Conservation (phyloP, 2,113 vertebrate genomes). For the Lanius ludovicianus region DNA sequence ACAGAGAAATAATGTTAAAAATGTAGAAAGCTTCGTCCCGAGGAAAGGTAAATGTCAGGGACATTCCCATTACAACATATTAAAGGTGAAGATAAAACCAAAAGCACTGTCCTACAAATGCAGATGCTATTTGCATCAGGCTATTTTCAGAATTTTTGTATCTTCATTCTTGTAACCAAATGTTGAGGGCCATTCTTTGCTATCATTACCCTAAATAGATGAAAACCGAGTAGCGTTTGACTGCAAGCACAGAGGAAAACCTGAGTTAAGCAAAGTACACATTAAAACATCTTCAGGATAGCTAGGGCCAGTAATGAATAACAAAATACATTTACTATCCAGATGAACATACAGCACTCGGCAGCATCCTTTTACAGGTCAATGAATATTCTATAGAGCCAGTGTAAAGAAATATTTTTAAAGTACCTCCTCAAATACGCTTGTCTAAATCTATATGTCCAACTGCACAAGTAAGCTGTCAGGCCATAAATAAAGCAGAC, state of each 20-base stretch:
- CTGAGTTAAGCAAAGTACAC: slow-evolving; percentile 2
- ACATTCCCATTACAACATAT: background rate
- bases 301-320: slow-evolving; percentile 26
- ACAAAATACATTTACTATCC: slow-evolving; percentile 39
- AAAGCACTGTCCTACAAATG: background rate
- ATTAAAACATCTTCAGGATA: slow-evolving; percentile 47
- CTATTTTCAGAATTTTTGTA: background rate
- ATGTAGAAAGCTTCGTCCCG: background rate
- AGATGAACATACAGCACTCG: slow-evolving; percentile 6
- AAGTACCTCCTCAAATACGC: slow-evolving; percentile 61
- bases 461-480: slow-evolving; percentile 22
- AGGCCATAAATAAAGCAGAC: slow-evolving; percentile 49
- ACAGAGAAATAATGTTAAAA: background rate
- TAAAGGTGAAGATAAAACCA: background rate
- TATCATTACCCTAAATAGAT: background rate
- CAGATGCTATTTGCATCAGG: background rate
- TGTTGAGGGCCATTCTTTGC: background rate
- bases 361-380: slow-evolving; percentile 67
- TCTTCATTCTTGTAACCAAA: background rate
- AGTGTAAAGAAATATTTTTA: slow-evolving; percentile 53
- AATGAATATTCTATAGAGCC: slow-evolving; percentile 63
- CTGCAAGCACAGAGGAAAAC: slow-evolving; percentile 29
- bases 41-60: background rate
- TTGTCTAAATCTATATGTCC: slow-evolving; percentile 64
- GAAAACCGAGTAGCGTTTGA: background rate